phyloP scores from a whole-genome alignment of 2,113 vertebrate genomes.

The Macroglossus sobrinus region DNA sequence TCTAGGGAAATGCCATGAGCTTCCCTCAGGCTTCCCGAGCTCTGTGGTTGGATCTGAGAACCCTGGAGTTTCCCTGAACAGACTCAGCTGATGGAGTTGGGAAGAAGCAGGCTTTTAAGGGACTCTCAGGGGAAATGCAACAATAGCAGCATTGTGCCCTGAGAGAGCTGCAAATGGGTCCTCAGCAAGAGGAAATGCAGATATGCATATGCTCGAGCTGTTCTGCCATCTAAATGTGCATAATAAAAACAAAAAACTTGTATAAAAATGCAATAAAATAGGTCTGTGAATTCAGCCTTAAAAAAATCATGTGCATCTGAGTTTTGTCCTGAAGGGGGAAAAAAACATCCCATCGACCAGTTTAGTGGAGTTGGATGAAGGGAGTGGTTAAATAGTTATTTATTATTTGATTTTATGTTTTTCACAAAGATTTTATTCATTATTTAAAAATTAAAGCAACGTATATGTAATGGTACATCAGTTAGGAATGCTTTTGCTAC shows the following conservation, averaged over 20 bases:
- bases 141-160: neutral
- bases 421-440: neutral
- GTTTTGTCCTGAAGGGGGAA: neutral
- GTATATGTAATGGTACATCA: neutral
- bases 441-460: conserved; percentile 3
- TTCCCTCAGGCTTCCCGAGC: no score
- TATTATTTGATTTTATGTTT: neutral
- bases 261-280: neutral
- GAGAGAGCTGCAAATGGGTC: neutral
- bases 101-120: neutral
- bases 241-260: neutral
- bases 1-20: neutral
- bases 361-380: neutral
- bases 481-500: neutral
- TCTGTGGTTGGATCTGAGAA: neutral
- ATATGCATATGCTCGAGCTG: neutral
- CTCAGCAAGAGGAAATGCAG: neutral
- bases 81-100: neutral
- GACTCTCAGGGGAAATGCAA: neutral
- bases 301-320: neutral
- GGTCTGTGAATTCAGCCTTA: conserved; percentile 7
- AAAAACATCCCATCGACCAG: neutral
- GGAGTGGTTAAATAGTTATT: neutral
- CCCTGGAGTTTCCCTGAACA: neutral
- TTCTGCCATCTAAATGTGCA: neutral